Conservation (phyloP, 2,797 vertebrate genomes). For the Bufotes viridis region DNA sequence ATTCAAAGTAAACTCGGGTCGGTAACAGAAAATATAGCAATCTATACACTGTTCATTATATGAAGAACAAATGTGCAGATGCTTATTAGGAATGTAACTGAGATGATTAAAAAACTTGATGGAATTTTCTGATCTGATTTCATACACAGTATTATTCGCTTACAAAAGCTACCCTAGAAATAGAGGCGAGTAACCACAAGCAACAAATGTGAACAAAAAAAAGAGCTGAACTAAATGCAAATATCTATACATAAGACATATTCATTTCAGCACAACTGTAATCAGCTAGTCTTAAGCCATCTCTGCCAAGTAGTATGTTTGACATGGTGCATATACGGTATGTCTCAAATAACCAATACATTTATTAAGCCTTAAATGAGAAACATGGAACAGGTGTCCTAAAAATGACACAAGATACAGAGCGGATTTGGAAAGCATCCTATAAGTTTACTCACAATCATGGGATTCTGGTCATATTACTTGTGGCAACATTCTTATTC, state of each 20-base stretch:
- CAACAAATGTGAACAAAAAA: slow-evolving; percentile 28
- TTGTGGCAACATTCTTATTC: not conserved
- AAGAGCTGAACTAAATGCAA: slow-evolving; percentile 21
- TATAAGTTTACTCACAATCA: not conserved
- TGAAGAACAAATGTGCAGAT: slow-evolving; percentile 12
- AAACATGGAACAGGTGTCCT: slow-evolving; percentile 19
- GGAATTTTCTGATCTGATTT: slow-evolving; percentile 29
- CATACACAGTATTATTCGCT: slow-evolving; percentile 3
- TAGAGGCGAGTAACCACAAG: slow-evolving; percentile 41
- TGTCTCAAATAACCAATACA: slow-evolving; percentile 1
- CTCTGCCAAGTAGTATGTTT: not conserved
- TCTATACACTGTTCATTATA: not conserved
- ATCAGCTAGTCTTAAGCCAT: not conserved
- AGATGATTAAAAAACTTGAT: slow-evolving; percentile 22
- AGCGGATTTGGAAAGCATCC: not conserved
- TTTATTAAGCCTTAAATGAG: slow-evolving; percentile 3
- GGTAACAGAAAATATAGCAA: not conserved
- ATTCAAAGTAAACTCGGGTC: not conserved
- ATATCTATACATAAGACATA: slow-evolving; percentile 27
- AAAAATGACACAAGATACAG: not conserved
- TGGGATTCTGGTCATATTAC: not conserved
- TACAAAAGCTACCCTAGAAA: slow-evolving; percentile 18
- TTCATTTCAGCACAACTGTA: slow-evolving; percentile 21
- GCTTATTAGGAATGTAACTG: slow-evolving; percentile 25
- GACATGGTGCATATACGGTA: not conserved